Conservation (phyloP, 2,888 invertebrate genomes). For the Leptothorax acervorum region DNA sequence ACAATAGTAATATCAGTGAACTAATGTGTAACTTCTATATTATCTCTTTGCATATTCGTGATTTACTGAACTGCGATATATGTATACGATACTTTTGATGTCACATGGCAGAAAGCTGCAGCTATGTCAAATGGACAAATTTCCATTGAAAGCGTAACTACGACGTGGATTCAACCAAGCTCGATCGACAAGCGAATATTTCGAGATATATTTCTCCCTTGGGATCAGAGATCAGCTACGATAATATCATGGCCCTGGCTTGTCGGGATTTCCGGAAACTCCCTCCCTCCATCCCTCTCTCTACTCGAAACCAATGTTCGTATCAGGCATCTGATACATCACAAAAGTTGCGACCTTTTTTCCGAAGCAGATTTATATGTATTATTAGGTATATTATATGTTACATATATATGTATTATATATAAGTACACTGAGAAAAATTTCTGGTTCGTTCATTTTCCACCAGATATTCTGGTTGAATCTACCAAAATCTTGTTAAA, state of each 20-base stretch:
- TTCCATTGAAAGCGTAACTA: conserved; percentile 26
- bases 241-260: conserved; percentile 59
- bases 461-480: no score
- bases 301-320: background rate
- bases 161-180: background rate
- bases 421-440: no score
- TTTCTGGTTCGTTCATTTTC: no score
- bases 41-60: background rate
- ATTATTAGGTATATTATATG: background rate
- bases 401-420: background rate
- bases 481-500: no score
- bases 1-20: background rate
- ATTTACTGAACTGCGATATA: background rate
- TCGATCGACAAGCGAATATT: conserved; percentile 64
- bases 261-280: conserved; percentile 55
- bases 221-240: conserved; percentile 62
- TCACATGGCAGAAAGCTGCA: background rate
- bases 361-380: background rate
- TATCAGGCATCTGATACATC: background rate
- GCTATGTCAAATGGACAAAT: background rate
- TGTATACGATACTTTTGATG: background rate
- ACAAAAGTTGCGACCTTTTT: background rate
- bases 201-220: conserved; percentile 56
- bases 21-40: background rate
- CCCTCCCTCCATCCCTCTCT: background rate